These are phyloP conservation scores for Trichopria drosophilae DNA, from an alignment of 2,888 invertebrate species.

Conservation along the genomic window DNA sequence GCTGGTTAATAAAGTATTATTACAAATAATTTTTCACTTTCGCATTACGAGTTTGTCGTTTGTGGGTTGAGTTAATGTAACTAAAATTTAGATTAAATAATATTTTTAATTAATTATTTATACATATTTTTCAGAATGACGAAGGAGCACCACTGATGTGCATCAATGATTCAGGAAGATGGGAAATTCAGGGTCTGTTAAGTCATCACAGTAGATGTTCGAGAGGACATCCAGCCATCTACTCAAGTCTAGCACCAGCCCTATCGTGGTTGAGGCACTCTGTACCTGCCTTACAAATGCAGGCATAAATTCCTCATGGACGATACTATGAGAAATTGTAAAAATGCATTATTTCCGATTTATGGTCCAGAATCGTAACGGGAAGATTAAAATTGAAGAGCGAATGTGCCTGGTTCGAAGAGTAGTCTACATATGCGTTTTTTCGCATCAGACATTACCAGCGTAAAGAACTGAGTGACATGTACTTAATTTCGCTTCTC, in stretches of 20 bases:
- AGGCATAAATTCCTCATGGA: conserved; percentile 40
- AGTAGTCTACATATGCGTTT: too few relatives aligned
- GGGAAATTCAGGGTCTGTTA: conserved; percentile 67
- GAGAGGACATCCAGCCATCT: conserved; percentile 65
- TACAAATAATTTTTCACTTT: neutral
- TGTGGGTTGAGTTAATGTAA: neutral
- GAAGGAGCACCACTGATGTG: conserved; percentile 71
- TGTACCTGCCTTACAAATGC: conserved; percentile 51
- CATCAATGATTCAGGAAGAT: conserved; percentile 61
- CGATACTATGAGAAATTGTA: conserved; percentile 13
- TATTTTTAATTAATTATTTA: too few relatives aligned
- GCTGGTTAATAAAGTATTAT: neutral
- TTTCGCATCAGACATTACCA: too few relatives aligned
- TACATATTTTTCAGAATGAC: conserved; percentile 65
- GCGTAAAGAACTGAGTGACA: too few relatives aligned
- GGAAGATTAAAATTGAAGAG: too few relatives aligned
- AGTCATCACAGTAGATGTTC: conserved; percentile 66
- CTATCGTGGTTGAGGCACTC: conserved; percentile 53
- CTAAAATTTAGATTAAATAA: conserved; percentile 7
- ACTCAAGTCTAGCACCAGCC: conserved; percentile 54
- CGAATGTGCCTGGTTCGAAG: too few relatives aligned
- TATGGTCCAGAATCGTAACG: too few relatives aligned
- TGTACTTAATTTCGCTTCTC: too few relatives aligned
- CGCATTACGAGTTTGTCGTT: too few relatives aligned
- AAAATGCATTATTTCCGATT: too few relatives aligned